phyloP scores from a whole-genome alignment of 2,113 vertebrate species.

The Oceanites oceanicus region DNA sequence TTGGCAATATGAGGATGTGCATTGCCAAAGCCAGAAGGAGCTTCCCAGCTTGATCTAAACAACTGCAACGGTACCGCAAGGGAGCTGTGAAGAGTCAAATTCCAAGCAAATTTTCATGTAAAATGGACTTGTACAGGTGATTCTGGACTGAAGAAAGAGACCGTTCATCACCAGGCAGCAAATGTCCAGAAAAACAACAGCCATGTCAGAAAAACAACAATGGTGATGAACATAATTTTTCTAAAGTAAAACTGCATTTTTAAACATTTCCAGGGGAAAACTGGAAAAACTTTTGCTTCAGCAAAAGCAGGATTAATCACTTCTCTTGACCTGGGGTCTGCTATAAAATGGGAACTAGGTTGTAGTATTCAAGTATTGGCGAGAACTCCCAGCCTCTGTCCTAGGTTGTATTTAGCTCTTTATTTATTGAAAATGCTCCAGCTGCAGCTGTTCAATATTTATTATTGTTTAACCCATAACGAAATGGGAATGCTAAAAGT shows the following conservation, averaged over 20 bases:
- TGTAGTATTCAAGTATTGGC: not conserved
- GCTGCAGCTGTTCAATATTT: conserved; percentile 18
- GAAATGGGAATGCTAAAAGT: not conserved
- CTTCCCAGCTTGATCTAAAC: not conserved
- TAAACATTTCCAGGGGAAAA: not conserved
- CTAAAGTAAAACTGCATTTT: not conserved
- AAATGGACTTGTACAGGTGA: not conserved
- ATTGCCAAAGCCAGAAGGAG: not conserved
- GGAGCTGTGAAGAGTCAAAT: not conserved
- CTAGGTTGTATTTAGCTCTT: not conserved
- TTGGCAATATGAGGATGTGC: not conserved
- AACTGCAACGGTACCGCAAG: not conserved
- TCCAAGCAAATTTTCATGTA: not conserved
- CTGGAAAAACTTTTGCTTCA: not conserved
- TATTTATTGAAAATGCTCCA: conserved; percentile 27
- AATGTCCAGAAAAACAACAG: not conserved
- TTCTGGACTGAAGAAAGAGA: not conserved
- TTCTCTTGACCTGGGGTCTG: not conserved
- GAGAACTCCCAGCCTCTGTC: not conserved
- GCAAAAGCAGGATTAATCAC: conserved; percentile 6
- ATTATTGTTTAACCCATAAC: conserved; percentile 6
- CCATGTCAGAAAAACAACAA: not conserved
- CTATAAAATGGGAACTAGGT: not conserved
- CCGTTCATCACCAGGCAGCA: not conserved
- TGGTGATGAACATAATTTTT: conserved; percentile 14